Evolutionary conservation across 2,797 vertebrate species (phyloP).

Genomic region (Silurus aristotelis): DNA sequence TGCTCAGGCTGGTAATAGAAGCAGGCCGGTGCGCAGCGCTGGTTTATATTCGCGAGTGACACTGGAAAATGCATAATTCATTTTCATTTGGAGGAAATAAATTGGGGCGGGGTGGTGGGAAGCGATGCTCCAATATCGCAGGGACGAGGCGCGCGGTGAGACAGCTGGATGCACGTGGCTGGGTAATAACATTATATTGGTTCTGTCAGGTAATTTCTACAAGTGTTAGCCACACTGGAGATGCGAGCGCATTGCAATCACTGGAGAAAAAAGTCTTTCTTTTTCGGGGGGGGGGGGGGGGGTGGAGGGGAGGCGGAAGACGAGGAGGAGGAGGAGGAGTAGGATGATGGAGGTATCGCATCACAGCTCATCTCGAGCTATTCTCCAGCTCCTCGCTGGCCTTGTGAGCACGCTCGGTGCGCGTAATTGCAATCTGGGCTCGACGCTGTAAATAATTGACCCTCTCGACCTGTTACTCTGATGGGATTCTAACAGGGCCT

Average conservation of each 20-base stretch:
- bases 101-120: conserved; percentile 60
- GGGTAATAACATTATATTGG: conserved; percentile 78
- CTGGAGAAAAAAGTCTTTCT: conserved; percentile 56
- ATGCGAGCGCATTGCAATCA: conserved; percentile 70
- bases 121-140: conserved; percentile 48
- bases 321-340: conserved; percentile 11
- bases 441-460: conserved; percentile 63
- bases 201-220: conserved; percentile 83
- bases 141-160: conserved; percentile 46
- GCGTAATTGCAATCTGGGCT: conserved; percentile 64
- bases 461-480: conserved; percentile 58
- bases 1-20: conserved; percentile 48
- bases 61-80: conserved; percentile 75
- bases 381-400: conserved; percentile 44
- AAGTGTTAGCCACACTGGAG: conserved; percentile 76
- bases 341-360: conserved; percentile 20
- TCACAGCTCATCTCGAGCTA: conserved; percentile 52
- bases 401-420: conserved; percentile 41
- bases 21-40: conserved; percentile 27
- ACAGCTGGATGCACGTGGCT: conserved; percentile 68
- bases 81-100: conserved; percentile 75
- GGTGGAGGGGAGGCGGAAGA: neutral
- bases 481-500: conserved; percentile 59
- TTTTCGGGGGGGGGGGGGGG: neutral
- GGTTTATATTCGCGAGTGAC: conserved; percentile 64